Percentiles rank a stretch among this genome's conserved stretches.
Conservation (phyloP, 1,140 invertebrate genomes). For the Lepidurus apus region DNA sequence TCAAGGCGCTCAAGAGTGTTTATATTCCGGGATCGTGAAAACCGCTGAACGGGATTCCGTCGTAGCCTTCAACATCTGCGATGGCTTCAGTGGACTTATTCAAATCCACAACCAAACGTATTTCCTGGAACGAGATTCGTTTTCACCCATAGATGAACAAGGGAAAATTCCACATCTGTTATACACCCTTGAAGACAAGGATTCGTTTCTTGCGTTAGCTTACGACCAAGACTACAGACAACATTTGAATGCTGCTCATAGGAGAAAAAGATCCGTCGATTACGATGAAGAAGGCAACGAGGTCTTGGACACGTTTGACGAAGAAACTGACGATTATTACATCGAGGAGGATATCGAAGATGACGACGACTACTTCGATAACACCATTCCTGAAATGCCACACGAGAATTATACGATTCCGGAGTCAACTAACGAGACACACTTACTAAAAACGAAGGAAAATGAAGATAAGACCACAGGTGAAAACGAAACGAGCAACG, state of each 20-base stretch:
- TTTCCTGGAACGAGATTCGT: conserved; percentile 29
- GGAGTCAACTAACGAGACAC: not conserved
- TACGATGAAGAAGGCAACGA: conserved; percentile 34
- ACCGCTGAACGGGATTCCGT: conserved; percentile 27
- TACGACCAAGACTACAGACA: conserved; percentile 29
- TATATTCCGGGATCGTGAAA: not conserved
- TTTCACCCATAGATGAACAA: not conserved
- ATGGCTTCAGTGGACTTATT: conserved; percentile 34
- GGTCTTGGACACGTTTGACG: conserved; percentile 22
- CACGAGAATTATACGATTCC: not conserved
- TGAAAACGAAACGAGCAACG: conserved; percentile 7
- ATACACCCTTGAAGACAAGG: not conserved
- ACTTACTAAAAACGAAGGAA: conserved; percentile 13
- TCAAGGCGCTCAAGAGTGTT: not conserved
- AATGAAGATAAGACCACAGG: not conserved
- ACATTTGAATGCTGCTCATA: conserved; percentile 38
- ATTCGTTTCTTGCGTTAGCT: conserved; percentile 14
- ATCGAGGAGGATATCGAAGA: conserved; percentile 31
- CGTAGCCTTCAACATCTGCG: conserved; percentile 34
- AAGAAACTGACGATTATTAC: conserved; percentile 25
- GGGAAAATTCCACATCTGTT: conserved; percentile 1
- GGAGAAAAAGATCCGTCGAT: conserved; percentile 37
- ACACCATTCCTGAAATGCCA: not conserved
- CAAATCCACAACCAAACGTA: conserved; percentile 27
- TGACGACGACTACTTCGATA: conserved; percentile 27